Conservation (phyloP, 2,113 vertebrate genomes). For the Ranitomeya variabilis region DNA sequence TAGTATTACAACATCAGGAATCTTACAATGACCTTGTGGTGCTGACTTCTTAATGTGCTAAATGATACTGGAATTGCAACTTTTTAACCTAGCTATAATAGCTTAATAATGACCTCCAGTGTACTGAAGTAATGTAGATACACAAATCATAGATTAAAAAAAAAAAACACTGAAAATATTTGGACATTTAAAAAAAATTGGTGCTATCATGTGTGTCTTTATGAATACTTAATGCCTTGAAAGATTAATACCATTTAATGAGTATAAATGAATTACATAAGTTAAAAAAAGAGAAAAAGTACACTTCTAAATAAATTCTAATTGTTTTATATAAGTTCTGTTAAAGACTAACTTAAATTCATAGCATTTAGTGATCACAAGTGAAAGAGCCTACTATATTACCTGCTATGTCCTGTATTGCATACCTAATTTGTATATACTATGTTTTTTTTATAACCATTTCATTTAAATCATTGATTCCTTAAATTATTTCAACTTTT, state of each 20-base stretch:
- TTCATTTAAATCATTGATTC: neutral
- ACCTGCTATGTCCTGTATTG: constrained; percentile 3
- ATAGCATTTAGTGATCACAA: constrained; percentile 61
- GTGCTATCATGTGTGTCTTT: constrained; percentile 88
- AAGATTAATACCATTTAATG: constrained; percentile 67
- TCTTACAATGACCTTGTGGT: constrained; percentile 83
- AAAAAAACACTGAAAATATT: constrained; percentile 85
- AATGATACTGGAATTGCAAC: constrained; percentile 87
- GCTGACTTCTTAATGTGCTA: constrained; percentile 83
- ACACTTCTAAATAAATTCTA: constrained; percentile 41
- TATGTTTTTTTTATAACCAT: neutral
- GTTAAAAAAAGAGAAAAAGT: constrained; percentile 1
- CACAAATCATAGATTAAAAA: constrained; percentile 65
- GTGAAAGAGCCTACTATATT: constrained; percentile 49
- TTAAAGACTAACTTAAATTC: constrained; percentile 66
- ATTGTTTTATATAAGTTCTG: constrained; percentile 69
- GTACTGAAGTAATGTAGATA: constrained; percentile 75
- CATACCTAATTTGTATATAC: constrained; percentile 21
- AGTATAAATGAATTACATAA: constrained; percentile 60
- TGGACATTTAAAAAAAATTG: constrained; percentile 80
- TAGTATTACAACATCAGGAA: constrained; percentile 72
- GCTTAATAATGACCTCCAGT: constrained; percentile 71
- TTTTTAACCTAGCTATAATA: constrained; percentile 76
- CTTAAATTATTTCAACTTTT: too few species aligned
- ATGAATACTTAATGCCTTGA: constrained; percentile 81